Percentiles rank a stretch among this genome's conserved stretches.
Conservation (phyloP, 2,797 vertebrate genomes). For the Anguilla megastoma region DNA sequence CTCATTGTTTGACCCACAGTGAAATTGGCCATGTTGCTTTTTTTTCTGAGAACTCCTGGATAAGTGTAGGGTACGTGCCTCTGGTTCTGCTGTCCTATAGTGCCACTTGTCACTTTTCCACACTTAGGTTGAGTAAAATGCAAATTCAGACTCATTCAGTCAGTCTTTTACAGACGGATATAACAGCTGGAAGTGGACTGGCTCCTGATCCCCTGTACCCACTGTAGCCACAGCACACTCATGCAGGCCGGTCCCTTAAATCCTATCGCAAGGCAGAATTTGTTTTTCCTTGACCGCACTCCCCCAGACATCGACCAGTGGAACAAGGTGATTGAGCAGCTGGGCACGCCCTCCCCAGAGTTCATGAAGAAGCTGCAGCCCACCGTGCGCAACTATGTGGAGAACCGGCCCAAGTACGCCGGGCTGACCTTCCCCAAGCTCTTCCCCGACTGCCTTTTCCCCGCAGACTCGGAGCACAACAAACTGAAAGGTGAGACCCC, state of each 20-base stretch:
- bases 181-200: background rate
- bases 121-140: background rate
- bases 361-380: conserved; percentile 99
- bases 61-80: background rate
- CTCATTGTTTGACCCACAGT: background rate
- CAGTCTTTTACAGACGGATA: background rate
- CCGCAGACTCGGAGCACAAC: conserved; percentile 99
- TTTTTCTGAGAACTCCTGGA: background rate
- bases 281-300: conserved; percentile 77
- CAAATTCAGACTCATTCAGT: background rate
- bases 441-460: conserved; percentile 97
- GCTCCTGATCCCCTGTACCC: background rate
- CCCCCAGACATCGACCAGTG: conserved; percentile 97
- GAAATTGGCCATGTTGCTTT: background rate
- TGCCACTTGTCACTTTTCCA: background rate
- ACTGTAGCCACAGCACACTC: background rate
- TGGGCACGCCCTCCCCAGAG: conserved; percentile 92
- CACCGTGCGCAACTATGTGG: conserved; percentile 97
- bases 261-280: background rate
- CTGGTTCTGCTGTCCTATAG: background rate
- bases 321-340: conserved; percentile 99
- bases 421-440: conserved; percentile 98
- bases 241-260: no score
- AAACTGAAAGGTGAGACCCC: conserved; percentile 93
- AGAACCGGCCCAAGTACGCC: conserved; percentile 96